Percentiles rank a stretch among this genome's conserved stretches.
Evolutionary conservation across 2,888 invertebrate species (phyloP).

Genomic region (Mimachlamys varia): DNA sequence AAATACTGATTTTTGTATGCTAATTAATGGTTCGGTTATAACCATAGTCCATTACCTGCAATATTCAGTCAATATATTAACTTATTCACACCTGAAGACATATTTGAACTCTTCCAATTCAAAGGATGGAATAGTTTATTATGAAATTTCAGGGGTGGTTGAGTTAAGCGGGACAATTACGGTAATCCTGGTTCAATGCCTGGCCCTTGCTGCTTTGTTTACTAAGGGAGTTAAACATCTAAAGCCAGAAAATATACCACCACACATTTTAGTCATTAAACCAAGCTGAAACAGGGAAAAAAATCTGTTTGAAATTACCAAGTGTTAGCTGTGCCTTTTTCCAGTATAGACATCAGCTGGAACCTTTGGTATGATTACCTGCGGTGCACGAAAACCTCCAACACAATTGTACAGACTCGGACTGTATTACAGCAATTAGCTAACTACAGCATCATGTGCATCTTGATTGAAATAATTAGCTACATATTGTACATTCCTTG

Average conservation of each 20-base stretch:
- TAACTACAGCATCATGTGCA: neutral
- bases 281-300: neutral
- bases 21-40: too few relatives aligned
- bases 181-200: too few relatives aligned
- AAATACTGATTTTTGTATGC: too few relatives aligned
- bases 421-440: neutral
- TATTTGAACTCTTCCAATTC: too few relatives aligned
- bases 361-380: slow-evolving; percentile 8
- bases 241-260: neutral
- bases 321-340: neutral
- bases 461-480: slow-evolving; percentile 20
- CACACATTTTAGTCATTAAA: neutral
- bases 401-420: neutral
- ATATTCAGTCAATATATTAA: too few relatives aligned
- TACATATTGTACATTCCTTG: slow-evolving; percentile 17
- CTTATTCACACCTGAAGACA: too few relatives aligned
- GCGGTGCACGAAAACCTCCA: neutral
- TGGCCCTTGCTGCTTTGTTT: too few relatives aligned
- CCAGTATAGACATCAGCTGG: neutral
- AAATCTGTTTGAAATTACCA: slow-evolving; percentile 17
- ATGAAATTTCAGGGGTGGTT: too few relatives aligned
- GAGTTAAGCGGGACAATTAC: too few relatives aligned
- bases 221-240: too few relatives aligned
- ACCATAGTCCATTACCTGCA: too few relatives aligned
- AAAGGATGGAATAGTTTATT: too few relatives aligned